These are phyloP conservation scores for Willowsia nigromaculata DNA, from an alignment of 2,888 invertebrate genomes.

Conservation along the genomic window DNA sequence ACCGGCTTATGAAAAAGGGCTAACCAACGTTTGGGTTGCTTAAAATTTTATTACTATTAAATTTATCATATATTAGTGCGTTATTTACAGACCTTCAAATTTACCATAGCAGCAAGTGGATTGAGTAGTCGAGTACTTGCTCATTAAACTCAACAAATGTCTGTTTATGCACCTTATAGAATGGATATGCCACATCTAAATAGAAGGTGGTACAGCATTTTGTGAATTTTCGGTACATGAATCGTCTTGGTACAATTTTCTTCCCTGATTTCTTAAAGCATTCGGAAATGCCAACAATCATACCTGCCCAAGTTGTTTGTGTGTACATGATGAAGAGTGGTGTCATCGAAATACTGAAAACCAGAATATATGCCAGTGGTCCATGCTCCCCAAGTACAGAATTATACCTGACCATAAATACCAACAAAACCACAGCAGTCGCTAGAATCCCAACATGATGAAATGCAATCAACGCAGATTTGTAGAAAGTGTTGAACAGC, in stretches of 20 bases:
- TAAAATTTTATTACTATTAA: too few species aligned
- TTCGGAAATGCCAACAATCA: background rate
- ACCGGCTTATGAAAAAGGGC: too few species aligned
- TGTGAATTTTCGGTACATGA: background rate
- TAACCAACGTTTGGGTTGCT: too few species aligned
- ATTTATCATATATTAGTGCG: too few species aligned
- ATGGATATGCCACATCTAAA: slow-evolving; percentile 29
- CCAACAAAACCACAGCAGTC: background rate
- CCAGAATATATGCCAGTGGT: background rate
- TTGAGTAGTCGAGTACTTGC: background rate
- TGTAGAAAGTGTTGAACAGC: background rate
- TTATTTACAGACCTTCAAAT: too few species aligned
- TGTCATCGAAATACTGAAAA: background rate
- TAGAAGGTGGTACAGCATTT: background rate
- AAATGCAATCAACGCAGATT: background rate
- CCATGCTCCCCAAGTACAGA: background rate
- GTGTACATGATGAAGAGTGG: background rate
- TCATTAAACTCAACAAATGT: slow-evolving; percentile 12
- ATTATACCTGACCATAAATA: background rate
- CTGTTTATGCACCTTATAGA: background rate
- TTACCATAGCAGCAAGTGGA: slow-evolving; percentile 1
- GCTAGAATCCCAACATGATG: slow-evolving; percentile 31
- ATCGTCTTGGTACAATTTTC: background rate
- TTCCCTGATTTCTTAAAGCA: background rate
- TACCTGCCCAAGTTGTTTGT: background rate